A percentile compares a stretch with the other conserved stretches of the same genome.
phyloP scores from a whole-genome alignment of 2,888 invertebrate species.

The Thyatira batis region DNA sequence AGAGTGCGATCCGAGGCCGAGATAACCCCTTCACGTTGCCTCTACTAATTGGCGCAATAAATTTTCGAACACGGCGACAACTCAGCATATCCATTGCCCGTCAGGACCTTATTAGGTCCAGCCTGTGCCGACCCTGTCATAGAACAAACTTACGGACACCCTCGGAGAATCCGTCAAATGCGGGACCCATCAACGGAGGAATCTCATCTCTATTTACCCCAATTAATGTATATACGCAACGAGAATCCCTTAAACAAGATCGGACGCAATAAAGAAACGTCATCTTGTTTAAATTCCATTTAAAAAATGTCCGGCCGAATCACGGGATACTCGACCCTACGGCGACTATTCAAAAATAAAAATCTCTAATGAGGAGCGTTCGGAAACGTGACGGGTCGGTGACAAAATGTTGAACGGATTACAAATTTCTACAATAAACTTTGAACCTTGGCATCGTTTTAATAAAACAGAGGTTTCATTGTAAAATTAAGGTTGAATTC shows the following conservation, averaged over 20 bases:
- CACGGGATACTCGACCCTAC: slow-evolving; percentile 55
- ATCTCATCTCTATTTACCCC: slow-evolving; percentile 55
- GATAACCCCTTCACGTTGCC: slow-evolving; percentile 75
- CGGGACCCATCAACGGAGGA: slow-evolving; percentile 40
- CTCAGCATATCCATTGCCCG: slow-evolving; percentile 52
- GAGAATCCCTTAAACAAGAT: slow-evolving; percentile 49
- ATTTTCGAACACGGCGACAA: slow-evolving; percentile 69
- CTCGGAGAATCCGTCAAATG: slow-evolving; percentile 57
- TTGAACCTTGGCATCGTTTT: slow-evolving; percentile 35
- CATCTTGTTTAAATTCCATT: slow-evolving; percentile 76
- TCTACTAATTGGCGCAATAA: slow-evolving; percentile 81
- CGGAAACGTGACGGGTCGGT: slow-evolving; percentile 67
- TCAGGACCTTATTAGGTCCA: slow-evolving; percentile 60
- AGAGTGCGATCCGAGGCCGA: slow-evolving; percentile 65
- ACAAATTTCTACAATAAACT: slow-evolving; percentile 33
- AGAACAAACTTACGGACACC: slow-evolving; percentile 46
- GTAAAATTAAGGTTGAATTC: slow-evolving; percentile 37
- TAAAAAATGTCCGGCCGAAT: slow-evolving; percentile 42
- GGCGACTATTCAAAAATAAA: slow-evolving; percentile 58
- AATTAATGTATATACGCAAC: slow-evolving; percentile 53
- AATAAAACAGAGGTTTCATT: slow-evolving; percentile 41
- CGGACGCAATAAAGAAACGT: slow-evolving; percentile 62
- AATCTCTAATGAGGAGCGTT: slow-evolving; percentile 68
- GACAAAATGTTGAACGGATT: slow-evolving; percentile 72
- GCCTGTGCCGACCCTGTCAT: slow-evolving; percentile 38